Conservation (phyloP, 2,888 invertebrate species). For the Acanthococcus lagerstroemiae region DNA sequence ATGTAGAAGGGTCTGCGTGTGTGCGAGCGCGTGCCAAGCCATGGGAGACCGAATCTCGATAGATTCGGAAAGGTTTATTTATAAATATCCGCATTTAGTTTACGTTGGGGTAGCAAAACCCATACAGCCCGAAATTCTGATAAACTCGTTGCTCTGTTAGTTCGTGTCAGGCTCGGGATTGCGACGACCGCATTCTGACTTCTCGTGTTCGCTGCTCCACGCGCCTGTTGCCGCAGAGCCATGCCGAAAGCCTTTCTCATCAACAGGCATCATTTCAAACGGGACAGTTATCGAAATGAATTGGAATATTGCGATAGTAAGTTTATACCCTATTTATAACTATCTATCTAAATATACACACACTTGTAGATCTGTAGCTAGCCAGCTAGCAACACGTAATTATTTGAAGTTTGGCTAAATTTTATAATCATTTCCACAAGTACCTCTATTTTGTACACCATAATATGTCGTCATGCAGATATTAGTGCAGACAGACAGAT, state of each 20-base stretch:
- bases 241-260: constrained; percentile 27
- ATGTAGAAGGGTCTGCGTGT: not conserved
- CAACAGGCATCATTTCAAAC: constrained; percentile 18
- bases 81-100: constrained; percentile 29
- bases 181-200: not conserved
- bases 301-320: not conserved
- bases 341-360: not conserved
- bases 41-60: constrained; percentile 4
- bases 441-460: no score
- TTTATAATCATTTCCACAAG: no score
- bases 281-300: constrained; percentile 11
- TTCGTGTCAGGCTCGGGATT: not conserved
- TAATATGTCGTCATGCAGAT: no score
- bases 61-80: constrained; percentile 18
- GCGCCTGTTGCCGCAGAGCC: not conserved
- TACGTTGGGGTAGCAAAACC: not conserved
- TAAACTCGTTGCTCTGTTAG: not conserved
- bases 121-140: no score
- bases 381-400: no score
- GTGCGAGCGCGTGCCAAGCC: constrained; percentile 27
- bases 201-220: not conserved
- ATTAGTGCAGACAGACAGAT: no score
- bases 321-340: not conserved
- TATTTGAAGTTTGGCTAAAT: no score
- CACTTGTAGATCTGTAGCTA: no score